Base-by-base conservation (phyloP, 1,140 invertebrate species). In the Drosophila miranda region DNA sequence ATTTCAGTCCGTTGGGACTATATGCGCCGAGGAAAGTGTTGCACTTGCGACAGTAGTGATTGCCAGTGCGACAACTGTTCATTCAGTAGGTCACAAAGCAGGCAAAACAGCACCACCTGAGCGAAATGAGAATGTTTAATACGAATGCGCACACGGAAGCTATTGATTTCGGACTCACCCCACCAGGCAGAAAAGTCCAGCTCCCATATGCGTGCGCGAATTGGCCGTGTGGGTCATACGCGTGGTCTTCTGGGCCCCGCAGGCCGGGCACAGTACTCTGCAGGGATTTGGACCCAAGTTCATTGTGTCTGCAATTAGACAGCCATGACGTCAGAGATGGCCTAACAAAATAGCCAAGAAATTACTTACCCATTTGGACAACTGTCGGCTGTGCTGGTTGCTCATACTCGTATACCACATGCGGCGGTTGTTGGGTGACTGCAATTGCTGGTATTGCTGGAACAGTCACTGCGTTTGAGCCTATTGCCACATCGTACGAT, bases 41-140 rank as follows among this genome's bases (percentile, higher is more conserved):
- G 76, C 95, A 95, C 49, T 92, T 92, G 9, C 95, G 94, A 79
- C 95, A 95, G 64, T 93, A 94, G 75, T 95, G 95, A 57, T 94
- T 94, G 8, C 93, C 93, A 8, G 91, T 92, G 71, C 93, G 91
- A 71, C 94, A 95, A 14, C 91, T 93, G 61, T 95, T 93, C 75
- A 94, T 93, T 64, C 94, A 95, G 67, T 95, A 95, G 8, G 94
- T 94, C 5, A 94, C 90, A 55, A 74, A 90, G 52, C 93, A 94
- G 6, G 92, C 93, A 72, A 93, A 95, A 8, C 92, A 92, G 91
- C 93, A 94, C 71, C 83, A 90, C 3, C 89, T 86, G 6, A 14
- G 8, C 62, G 23, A 41, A 26, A 1, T 28, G 13, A 14, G 2
- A 46, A n/a, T 3, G 21, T 38, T 38, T 5, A 38, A 9, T 8